Percentiles rank a stretch among this genome's conserved stretches.
Evolutionary conservation across 2,888 invertebrate species (phyloP).

Genomic region (Chloromyia formosa): DNA sequence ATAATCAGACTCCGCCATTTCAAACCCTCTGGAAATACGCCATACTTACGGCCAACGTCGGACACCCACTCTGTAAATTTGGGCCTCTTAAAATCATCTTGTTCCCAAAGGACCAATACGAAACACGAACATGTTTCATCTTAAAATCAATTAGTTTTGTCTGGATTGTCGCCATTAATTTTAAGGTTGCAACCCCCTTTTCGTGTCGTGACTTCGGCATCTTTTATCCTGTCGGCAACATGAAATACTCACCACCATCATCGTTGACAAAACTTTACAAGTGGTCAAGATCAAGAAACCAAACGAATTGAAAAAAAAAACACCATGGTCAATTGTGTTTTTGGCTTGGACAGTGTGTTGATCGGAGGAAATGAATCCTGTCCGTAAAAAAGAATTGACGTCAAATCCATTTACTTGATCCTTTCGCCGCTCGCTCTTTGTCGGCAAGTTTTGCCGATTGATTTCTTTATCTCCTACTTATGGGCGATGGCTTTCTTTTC

Average conservation of each 20-base stretch:
- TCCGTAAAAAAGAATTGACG: conserved; percentile 21
- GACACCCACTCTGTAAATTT: neutral
- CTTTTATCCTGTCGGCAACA: conserved; percentile 16
- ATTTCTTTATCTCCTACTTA: conserved; percentile 11
- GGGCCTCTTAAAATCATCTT: neutral
- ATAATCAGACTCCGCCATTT: too few species aligned
- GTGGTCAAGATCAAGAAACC: conserved; percentile 12
- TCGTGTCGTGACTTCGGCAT: neutral
- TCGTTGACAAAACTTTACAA: conserved; percentile 42
- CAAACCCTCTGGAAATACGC: neutral
- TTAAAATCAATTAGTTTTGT: conserved; percentile 65
- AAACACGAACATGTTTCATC: conserved; percentile 23
- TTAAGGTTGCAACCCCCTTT: conserved; percentile 31
- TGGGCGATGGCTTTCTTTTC: neutral
- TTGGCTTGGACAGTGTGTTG: neutral
- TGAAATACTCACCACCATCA: conserved; percentile 32
- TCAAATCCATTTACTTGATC: conserved; percentile 34
- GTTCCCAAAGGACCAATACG: conserved; percentile 40
- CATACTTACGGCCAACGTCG: neutral
- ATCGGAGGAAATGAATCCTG: neutral
- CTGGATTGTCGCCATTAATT: conserved; percentile 60
- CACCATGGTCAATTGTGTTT: conserved; percentile 19
- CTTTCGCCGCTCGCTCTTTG: conserved; percentile 37
- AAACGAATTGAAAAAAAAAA: conserved; percentile 1
- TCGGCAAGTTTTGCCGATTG: conserved; percentile 28